phyloP scores from a whole-genome alignment of 2,797 vertebrate genomes.

The Streptopelia turtur region DNA sequence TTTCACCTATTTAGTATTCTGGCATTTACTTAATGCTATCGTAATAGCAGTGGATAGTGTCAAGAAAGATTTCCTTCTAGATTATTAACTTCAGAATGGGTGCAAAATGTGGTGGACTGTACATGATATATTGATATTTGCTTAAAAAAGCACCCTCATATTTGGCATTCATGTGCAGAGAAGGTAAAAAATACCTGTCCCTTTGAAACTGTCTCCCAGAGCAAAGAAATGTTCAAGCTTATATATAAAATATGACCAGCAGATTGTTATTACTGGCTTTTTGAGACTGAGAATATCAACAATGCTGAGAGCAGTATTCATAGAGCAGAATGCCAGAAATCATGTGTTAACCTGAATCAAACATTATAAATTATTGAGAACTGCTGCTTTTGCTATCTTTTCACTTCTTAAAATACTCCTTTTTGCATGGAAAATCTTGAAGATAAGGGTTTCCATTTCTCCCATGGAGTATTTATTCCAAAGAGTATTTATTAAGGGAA shows the following conservation, averaged over 20 bases:
- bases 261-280: conserved; percentile 49
- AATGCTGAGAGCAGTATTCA: conserved; percentile 9
- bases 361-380: conserved; percentile 44
- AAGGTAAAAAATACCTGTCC: background rate
- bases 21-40: background rate
- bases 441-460: background rate
- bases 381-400: background rate
- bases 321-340: conserved; percentile 31
- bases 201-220: conserved; percentile 53
- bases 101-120: background rate
- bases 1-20: background rate
- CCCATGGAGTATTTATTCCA: background rate
- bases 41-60: background rate
- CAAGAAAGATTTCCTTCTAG: conserved; percentile 2
- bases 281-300: conserved; percentile 51
- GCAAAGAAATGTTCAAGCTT: conserved; percentile 56
- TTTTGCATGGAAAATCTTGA: background rate
- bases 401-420: background rate
- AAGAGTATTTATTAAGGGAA: background rate
- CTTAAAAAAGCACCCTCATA: background rate
- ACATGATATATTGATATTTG: background rate
- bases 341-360: conserved; percentile 46
- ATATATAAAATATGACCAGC: conserved; percentile 72
- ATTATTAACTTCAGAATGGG: background rate
- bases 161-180: background rate